phyloP scores from a whole-genome alignment of 2,888 invertebrate species.

The Colletes collaris region DNA sequence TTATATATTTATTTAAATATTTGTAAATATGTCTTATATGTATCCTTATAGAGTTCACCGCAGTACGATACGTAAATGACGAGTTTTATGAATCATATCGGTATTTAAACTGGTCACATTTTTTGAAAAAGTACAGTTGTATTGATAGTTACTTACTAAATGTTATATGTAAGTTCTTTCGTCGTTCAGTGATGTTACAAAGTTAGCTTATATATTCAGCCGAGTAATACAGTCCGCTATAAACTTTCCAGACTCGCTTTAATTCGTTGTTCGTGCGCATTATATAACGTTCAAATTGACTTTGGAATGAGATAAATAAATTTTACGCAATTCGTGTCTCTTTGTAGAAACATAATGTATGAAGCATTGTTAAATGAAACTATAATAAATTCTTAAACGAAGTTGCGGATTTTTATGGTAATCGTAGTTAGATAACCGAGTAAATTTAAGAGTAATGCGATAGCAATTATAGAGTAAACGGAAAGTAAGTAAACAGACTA shows the following conservation, averaged over 20 bases:
- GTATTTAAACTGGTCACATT: slow-evolving; percentile 1
- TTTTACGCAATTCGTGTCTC: neutral
- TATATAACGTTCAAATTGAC: neutral
- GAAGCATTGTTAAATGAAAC: slow-evolving; percentile 7
- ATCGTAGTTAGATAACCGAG: neutral
- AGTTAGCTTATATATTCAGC: neutral
- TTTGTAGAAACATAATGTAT: slow-evolving; percentile 17
- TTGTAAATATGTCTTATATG: slow-evolving; percentile 53
- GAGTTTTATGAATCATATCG: slow-evolving; percentile 3
- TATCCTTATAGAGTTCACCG: slow-evolving; percentile 12
- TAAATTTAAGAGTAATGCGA: neutral
- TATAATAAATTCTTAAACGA: slow-evolving; percentile 24
- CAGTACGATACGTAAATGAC: slow-evolving; percentile 21
- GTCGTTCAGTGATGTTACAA: neutral
- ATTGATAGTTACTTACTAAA: slow-evolving; percentile 26
- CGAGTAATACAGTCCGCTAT: slow-evolving; percentile 2
- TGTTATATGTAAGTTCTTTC: slow-evolving; percentile 17
- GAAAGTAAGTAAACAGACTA: slow-evolving; percentile 3
- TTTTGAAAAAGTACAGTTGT: neutral
- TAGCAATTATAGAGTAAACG: neutral
- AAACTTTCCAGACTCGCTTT: slow-evolving; percentile 5
- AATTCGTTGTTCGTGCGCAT: neutral
- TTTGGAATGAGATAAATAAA: neutral
- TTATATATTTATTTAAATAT: slow-evolving; percentile 63
- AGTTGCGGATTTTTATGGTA: neutral